Percentiles rank a stretch among this genome's conserved stretches.
Conservation (phyloP, 2,888 invertebrate genomes). For the Sicus ferrugineus region DNA sequence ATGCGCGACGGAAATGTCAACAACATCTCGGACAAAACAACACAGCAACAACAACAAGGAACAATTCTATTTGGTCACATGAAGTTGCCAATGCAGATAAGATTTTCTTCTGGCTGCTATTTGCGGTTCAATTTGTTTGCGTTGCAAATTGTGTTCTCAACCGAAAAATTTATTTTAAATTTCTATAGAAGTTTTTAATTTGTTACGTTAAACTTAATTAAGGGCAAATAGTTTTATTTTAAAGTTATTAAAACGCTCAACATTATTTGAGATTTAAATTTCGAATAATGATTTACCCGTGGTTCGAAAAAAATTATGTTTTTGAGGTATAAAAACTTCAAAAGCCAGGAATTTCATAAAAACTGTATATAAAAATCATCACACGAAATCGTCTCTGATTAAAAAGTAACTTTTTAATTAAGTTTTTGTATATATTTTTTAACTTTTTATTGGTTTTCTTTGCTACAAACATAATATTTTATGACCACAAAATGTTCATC, state of each 20-base stretch:
- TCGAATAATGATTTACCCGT: too few relatives aligned
- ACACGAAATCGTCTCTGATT: neutral
- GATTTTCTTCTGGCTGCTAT: neutral
- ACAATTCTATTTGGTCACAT: constrained; percentile 43
- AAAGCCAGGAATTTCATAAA: too few relatives aligned
- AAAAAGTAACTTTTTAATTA: neutral
- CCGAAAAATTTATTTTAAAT: neutral
- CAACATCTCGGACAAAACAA: constrained; percentile 17
- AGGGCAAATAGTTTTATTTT: neutral
- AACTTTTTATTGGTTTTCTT: neutral
- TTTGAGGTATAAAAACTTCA: too few relatives aligned
- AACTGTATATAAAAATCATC: neutral
- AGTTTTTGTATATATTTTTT: neutral
- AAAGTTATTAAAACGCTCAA: neutral
- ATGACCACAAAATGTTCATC: too few relatives aligned
- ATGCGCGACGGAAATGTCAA: constrained; percentile 16
- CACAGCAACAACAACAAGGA: constrained; percentile 34
- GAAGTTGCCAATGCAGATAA: constrained; percentile 36
- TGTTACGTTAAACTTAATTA: too few relatives aligned
- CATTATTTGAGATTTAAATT: too few relatives aligned
- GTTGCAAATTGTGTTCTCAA: neutral
- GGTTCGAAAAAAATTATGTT: too few relatives aligned
- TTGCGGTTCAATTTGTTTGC: neutral
- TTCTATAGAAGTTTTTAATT: too few relatives aligned
- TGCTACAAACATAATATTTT: too few relatives aligned